These are phyloP conservation scores for Drosophila quasianomalipes DNA, from an alignment of 2,888 invertebrate species.

Conservation along the genomic window DNA sequence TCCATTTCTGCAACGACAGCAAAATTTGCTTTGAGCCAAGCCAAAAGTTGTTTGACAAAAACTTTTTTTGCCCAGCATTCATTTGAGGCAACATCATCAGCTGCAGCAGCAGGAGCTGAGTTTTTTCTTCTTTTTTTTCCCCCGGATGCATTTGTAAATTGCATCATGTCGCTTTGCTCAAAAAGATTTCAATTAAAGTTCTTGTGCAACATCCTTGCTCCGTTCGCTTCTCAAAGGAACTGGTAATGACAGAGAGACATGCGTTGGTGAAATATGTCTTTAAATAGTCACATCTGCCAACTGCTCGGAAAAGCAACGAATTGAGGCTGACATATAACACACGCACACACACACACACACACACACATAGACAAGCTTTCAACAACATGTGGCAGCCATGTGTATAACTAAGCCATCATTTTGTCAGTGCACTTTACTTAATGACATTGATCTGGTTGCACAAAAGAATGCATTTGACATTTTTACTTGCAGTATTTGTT, in stretches of 20 bases:
- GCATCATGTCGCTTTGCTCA: constrained; percentile 68
- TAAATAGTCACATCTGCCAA: constrained; percentile 14
- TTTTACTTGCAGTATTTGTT: not conserved
- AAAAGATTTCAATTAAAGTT: constrained; percentile 76
- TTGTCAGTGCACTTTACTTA: not conserved
- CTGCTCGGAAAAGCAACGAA: not conserved
- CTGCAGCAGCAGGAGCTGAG: constrained; percentile 34
- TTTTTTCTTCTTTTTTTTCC: not conserved
- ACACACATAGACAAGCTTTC: not conserved
- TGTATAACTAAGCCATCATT: constrained; percentile 6
- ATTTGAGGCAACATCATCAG: constrained; percentile 20
- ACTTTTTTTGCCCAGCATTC: constrained; percentile 45
- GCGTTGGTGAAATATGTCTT: constrained; percentile 25
- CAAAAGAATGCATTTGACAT: not conserved
- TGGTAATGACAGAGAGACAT: constrained; percentile 34
- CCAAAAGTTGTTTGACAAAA: constrained; percentile 57
- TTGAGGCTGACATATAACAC: constrained; percentile 1
- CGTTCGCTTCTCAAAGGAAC: constrained; percentile 7
- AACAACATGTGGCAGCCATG: constrained; percentile 5
- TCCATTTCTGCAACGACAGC: constrained; percentile 47
- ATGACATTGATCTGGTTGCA: constrained; percentile 12
- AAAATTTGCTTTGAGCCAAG: constrained; percentile 61
- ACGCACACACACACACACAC: not conserved
- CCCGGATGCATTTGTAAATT: constrained; percentile 66
- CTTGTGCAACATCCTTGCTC: constrained; percentile 6